phyloP scores from a whole-genome alignment of 2,797 vertebrate genomes.

The Gallirallus australis region DNA sequence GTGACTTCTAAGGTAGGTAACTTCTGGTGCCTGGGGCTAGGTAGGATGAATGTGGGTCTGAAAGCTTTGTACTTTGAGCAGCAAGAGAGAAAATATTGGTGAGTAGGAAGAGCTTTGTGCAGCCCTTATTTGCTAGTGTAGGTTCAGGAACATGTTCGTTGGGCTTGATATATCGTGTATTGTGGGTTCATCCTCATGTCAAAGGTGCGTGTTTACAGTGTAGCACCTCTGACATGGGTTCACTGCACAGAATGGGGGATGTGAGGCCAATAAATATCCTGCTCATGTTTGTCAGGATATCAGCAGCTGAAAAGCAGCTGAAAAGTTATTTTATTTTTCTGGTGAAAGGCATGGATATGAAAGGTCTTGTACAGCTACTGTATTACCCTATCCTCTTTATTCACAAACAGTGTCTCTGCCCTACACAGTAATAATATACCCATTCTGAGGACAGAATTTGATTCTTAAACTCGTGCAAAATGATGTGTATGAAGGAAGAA shows the following conservation, averaged over 20 bases:
- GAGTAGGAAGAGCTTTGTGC: not conserved
- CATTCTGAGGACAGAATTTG: not conserved
- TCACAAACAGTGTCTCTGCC: not conserved
- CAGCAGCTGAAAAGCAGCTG: not conserved
- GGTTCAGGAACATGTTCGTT: fast-evolving
- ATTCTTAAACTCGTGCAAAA: not conserved
- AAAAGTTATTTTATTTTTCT: not conserved
- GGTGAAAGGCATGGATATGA: not conserved
- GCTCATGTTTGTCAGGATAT: not conserved
- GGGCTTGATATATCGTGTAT: not conserved
- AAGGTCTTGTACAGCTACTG: not conserved
- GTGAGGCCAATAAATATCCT: not conserved
- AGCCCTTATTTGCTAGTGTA: not conserved
- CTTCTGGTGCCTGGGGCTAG: not conserved
- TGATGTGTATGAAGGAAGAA: not conserved
- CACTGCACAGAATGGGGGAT: not conserved
- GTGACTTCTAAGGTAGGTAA: not conserved
- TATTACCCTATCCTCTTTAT: not conserved
- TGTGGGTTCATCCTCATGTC: not conserved
- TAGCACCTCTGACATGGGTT: not conserved
- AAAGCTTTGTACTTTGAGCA: not conserved
- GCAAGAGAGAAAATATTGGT: not conserved
- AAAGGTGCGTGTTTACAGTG: not conserved
- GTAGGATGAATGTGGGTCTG: not conserved
- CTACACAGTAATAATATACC: not conserved